These are phyloP conservation scores for Lissonota sp. DNA, from an alignment of 2,888 invertebrate genomes.

Conservation along the genomic window DNA sequence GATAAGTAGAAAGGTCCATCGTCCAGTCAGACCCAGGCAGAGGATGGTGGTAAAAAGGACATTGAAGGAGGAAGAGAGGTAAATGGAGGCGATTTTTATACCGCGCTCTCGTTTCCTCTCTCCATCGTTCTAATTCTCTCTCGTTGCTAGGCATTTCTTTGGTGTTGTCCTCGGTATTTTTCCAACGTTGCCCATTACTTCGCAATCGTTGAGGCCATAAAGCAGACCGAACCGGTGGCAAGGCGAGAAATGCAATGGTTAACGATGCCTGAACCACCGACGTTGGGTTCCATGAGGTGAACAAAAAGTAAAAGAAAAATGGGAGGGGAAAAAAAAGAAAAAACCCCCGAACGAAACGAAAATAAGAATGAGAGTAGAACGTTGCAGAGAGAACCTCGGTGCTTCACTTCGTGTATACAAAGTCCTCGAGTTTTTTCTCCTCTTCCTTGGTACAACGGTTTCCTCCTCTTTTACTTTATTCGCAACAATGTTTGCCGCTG, in stretches of 20 bases:
- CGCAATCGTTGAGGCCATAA: constrained; percentile 60
- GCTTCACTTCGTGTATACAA: not conserved
- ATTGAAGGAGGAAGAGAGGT: not conserved
- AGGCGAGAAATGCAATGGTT: constrained; percentile 57
- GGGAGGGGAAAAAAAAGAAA: no score
- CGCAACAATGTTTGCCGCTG: constrained; percentile 1
- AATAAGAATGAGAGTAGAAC: constrained; percentile 25
- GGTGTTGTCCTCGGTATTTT: constrained; percentile 22
- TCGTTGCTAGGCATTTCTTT: constrained; percentile 43
- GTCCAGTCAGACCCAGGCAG: constrained; percentile 9
- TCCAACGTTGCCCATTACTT: constrained; percentile 59
- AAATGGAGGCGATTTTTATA: constrained; percentile 24
- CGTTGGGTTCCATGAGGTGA: no score
- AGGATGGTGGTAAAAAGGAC: not conserved
- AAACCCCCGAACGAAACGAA: not conserved
- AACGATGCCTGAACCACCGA: constrained; percentile 58
- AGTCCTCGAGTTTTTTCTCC: not conserved
- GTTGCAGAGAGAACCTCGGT: not conserved
- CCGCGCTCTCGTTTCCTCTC: not conserved
- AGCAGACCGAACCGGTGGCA: constrained; percentile 29
- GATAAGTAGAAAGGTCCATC: constrained; percentile 38
- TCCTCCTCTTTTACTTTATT: constrained; percentile 10
- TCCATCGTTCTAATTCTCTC: not conserved
- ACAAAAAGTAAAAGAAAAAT: constrained; percentile 13
- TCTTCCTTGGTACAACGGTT: not conserved